Base-by-base conservation (phyloP, 2,113 vertebrate species). In the Hippopotamus amphibius region DNA sequence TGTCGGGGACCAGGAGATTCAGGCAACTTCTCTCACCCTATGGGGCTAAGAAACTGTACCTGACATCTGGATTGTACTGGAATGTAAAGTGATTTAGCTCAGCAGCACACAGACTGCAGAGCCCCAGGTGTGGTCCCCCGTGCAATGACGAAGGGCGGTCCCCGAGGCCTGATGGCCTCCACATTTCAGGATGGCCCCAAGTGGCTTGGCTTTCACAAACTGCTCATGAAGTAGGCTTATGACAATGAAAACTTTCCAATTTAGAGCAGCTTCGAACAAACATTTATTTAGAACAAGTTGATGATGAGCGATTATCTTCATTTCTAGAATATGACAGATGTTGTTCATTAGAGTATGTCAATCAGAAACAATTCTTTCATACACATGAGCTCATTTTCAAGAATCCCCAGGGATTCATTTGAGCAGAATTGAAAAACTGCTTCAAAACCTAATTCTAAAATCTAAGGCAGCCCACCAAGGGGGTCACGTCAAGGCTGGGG, bases 251-350 rank as follows among this genome's bases (percentile, higher is more conserved):
- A 21, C 2, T 5, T 10, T 28, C 46, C 53, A 30, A 48, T 63
- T 88, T 77, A 19, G 80, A 68, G 7, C 26, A 63, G 1, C 57
- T 96, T 95, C 50, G 1, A 91, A 61, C 46, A 94, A 59, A 57
- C 84, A 84, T 30, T 26, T 53, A 94, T 90, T 97, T 84, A 88
- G 79, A 93, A 71, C 8, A n/a, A 77, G 21, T 43, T 85, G 50
- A 83, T 93, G 65, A 90, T 30, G 76, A 97, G 57, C 2, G 14
- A 88, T 46, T 96, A 57, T 91, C 97, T 63, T 93, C 28, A 21
- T 53, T 96, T 92, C 11, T 93, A 94, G 72, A 96, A 66, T 79
- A 30, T 5, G 68, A 83, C 77, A 86, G 83, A 48, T 90, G 7
- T 14, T 91, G 43, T 71, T 89, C 68, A 41, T 89, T 87, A 96